A percentile compares a stretch with the other conserved stretches of the same genome.
phyloP scores from a whole-genome alignment of 2,888 invertebrate species.

The Idaea straminata region DNA sequence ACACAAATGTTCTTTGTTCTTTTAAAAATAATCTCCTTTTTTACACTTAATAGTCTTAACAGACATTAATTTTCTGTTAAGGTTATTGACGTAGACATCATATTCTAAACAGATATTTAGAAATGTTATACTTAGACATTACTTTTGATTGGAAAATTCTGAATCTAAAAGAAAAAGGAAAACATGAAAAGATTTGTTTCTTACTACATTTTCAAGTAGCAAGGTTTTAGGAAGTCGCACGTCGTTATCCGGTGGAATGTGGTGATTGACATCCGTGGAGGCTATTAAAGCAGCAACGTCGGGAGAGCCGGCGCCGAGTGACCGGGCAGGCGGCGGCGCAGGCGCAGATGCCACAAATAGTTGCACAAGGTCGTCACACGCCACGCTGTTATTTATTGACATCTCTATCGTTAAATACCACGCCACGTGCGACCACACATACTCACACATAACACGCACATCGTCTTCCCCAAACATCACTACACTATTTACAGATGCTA shows the following conservation, averaged over 20 bases:
- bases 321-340: constrained; percentile 40
- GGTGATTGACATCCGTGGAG: constrained; percentile 59
- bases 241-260: constrained; percentile 51
- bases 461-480: background rate
- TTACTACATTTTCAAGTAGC: constrained; percentile 14
- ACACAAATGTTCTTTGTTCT: background rate
- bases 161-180: background rate
- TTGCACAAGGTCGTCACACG: constrained; percentile 62
- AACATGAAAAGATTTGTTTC: background rate
- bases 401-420: constrained; percentile 36
- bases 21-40: background rate
- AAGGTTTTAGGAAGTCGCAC: constrained; percentile 39
- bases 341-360: constrained; percentile 62
- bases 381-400: constrained; percentile 59
- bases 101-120: background rate
- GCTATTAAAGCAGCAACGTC: constrained; percentile 57
- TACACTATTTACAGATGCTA: background rate
- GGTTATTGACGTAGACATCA: background rate
- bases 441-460: constrained; percentile 5
- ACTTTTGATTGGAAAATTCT: background rate
- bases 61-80: background rate
- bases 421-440: constrained; percentile 30
- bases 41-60: background rate
- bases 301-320: constrained; percentile 37
- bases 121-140: background rate